Conservation (phyloP, 2,888 invertebrate genomes). For the Meloe dianella region DNA sequence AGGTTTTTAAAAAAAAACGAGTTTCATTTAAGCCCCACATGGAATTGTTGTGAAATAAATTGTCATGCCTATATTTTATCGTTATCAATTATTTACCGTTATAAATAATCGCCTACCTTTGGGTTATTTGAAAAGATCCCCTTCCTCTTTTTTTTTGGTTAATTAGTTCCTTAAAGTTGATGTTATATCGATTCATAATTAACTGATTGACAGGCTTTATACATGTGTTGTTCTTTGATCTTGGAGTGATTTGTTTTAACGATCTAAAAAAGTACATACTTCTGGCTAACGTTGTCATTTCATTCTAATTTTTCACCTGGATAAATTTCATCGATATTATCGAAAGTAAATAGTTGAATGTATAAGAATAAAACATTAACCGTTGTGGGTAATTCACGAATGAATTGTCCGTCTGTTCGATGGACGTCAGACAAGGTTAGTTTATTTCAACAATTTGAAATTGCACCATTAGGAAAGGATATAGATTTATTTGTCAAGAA, state of each 20-base stretch:
- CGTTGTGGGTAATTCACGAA: constrained; percentile 19
- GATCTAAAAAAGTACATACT: background rate
- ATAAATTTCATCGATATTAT: constrained; percentile 21
- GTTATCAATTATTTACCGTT: constrained; percentile 5
- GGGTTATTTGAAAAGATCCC: background rate
- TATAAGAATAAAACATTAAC: constrained; percentile 25
- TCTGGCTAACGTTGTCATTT: constrained; percentile 11
- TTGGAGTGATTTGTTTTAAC: background rate
- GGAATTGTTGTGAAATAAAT: constrained; percentile 7
- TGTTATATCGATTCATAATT: background rate
- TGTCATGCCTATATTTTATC: background rate
- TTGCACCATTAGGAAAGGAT: constrained; percentile 24
- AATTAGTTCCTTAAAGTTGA: background rate
- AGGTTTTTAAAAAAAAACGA: background rate
- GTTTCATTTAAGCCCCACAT: constrained; percentile 5
- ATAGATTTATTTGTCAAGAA: constrained; percentile 24
- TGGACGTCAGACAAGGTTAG: constrained; percentile 27
- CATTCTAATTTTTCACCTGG: constrained; percentile 25
- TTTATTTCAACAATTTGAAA: constrained; percentile 18
- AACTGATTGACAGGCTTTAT: background rate
- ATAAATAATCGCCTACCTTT: background rate
- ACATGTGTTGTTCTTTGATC: background rate
- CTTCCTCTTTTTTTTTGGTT: background rate
- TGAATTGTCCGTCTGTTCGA: constrained; percentile 26
- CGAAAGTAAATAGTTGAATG: constrained; percentile 11